Evolutionary conservation across 2,888 invertebrate species (phyloP).

Genomic region (Neoitamus cyanurus): DNA sequence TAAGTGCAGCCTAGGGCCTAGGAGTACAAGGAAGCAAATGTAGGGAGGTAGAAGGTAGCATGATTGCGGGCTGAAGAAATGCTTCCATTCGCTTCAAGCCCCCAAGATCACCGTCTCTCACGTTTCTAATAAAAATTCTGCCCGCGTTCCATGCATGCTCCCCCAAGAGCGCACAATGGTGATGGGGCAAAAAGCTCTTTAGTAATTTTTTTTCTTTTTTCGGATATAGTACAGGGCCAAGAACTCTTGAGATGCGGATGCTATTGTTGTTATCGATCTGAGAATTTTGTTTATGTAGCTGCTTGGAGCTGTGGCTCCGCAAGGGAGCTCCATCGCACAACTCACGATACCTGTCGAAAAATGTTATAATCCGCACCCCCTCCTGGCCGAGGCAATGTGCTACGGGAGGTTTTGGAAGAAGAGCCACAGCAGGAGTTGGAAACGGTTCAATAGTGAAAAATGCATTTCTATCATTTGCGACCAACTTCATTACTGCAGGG

Average conservation of each 20-base stretch:
- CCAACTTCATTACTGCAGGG: slow-evolving; percentile 13
- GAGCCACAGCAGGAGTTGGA: background rate
- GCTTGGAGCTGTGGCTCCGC: background rate
- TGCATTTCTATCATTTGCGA: slow-evolving; percentile 30
- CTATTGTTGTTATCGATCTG: slow-evolving; percentile 31
- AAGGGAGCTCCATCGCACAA: background rate
- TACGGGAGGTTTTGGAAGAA: background rate
- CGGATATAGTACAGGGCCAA: background rate
- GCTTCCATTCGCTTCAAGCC: background rate
- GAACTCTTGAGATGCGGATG: slow-evolving; percentile 18
- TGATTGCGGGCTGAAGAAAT: background rate
- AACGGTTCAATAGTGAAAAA: background rate
- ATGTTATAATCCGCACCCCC: background rate
- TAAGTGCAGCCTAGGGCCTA: slow-evolving; percentile 18
- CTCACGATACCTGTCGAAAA: slow-evolving; percentile 28
- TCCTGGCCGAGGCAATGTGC: background rate
- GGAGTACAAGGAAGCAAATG: background rate
- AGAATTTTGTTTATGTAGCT: slow-evolving; percentile 33
- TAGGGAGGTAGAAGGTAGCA: background rate
- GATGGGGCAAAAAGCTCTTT: slow-evolving; percentile 20
- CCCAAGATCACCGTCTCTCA: slow-evolving; percentile 25
- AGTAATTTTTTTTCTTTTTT: background rate
- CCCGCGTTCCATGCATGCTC: slow-evolving; percentile 23
- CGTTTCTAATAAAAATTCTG: slow-evolving; percentile 48
- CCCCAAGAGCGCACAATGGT: background rate